Evolutionary conservation across 2,797 vertebrate genomes (phyloP), one percentile per base, ranked within the genome.

Genomic region (Sebastes kiyomatsui): DNA sequence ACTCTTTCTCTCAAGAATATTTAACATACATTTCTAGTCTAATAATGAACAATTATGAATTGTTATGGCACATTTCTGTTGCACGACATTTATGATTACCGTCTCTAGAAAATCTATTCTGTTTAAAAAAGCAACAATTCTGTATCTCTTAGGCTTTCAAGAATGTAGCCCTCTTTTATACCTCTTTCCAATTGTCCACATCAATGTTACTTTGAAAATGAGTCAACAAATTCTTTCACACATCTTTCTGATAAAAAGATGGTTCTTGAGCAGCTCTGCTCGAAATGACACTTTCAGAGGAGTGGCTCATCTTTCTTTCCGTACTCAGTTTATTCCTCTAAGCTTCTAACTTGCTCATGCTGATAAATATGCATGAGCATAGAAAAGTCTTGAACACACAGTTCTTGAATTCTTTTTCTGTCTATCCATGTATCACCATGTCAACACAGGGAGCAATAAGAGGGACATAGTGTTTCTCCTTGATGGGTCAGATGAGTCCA

Each of bases 401-500:
- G 71, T 80, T 67, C 38, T 22, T 89, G 35, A 87, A 85, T 83
- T 82, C 49, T 77, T 72, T 88, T 87, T 87, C 28, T 86, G 55
- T 91, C 67, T 88, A 60, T 87, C 61, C 81, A 85, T 94, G 49
- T 87, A 90, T 89, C 79, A 90, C 80, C 75, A 89, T 87, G 88
- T 87, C 86, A 75, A 93, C 62, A 88, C 82, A 94, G 90, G 90
- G 49, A 90, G 75, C 71, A 85, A 82, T 75, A 94, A 93, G 85
- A 93, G 93, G 85, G 96, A 96, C 68, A 88, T 96, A 77, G 94
- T 96, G 72, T 96, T 96, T 94, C 93, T 96, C 65, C 87, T 96
- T 93, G 95, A 96, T 89, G 94, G 95, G 60, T 95, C 95, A 2
- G 93, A 96, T 79, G 92, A 88, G 72, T 93, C 95, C 68, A 93